Evolutionary conservation across 2,113 vertebrate genomes (phyloP), one percentile per base, ranked within the genome.

Genomic region (Sylvietta virens): DNA sequence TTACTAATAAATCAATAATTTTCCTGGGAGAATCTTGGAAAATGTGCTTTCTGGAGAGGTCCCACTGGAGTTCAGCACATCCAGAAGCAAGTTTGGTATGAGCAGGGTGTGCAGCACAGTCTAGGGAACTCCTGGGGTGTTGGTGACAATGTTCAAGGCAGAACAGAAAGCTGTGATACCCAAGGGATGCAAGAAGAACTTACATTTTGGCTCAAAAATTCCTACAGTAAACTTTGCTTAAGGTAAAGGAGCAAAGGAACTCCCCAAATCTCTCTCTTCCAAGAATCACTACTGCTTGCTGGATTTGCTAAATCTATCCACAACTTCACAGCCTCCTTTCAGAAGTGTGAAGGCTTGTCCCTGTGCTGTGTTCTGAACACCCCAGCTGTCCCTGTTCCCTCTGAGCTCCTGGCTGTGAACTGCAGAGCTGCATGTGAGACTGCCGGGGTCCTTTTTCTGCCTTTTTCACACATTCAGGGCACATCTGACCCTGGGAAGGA

Each of bases 381-480:
- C 31, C 2, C 3, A 33, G 39, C 21, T 45, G 51, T 28, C 35
- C n/a, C 37, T 0, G 2, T 48, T 67, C 47, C 31, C 31, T 30
- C 72, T 2, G 3, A 30, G n/a, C 58, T 53, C 31, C 35, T 6
- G 3, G 33, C 48, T 76, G 45, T 3, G 12, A 47, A 3, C 47
- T 3, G 4, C 71, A 76, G n/a, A 27, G 58, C 47, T 40, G 27
- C 77, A 30, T 1, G 3, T 1, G 14, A 42, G 22, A 6, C 56
- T 74, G 42, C 42, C 4, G 0, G 15, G 11, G 2, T 20, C 7
- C 6, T 0, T 15, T 28, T 22, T 9, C 56, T 72, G 64, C 54
- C n/a, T 45, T 35, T 28, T 53, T 23, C 82, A 57, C 21, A 22
- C 3, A 3, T 2, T 26, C 47, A 47, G 42, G 23, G 17, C 45